Base-by-base conservation (phyloP, 2,797 vertebrate genomes). In the Ctenopoma kingsleyae region DNA sequence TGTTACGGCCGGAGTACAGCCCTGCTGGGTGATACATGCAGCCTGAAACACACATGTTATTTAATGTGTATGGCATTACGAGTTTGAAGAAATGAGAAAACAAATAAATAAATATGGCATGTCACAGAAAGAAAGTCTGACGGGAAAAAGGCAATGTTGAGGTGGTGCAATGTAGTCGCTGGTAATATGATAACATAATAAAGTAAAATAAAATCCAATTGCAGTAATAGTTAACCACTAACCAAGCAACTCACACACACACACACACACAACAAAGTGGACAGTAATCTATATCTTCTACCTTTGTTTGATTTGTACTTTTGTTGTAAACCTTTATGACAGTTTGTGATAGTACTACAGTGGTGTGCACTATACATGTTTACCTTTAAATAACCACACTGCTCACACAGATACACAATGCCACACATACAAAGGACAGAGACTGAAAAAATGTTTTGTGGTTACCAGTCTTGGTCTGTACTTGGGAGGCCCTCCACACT, bases 11-110 rank as follows among this genome's bases (percentile, higher is more conserved):
- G 91, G 96, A 95, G 90, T 96, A 95, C 93, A 95, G 95, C 82
- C 97, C 96, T 94, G 94, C 93, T 92, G 95, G 91, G 91, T 96
- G 96, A 97, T 97, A 96, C 97, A 98, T 98, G 94, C 96, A 97
- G 96, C 95, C 96, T 97, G 88, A 16, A 87, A 76, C 49, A 87
- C 52, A 82, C 3, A 75, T 3, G 16, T 5, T 2, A 22, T 40
- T 64, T 32, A 6, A 47, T 64, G 40, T 22, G 5, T 3, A 22
- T 7, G 2, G 10, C 43, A 52, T n/a, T 41, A 46, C 38, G 8
- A 25, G n/a, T 46, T 17, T 8, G 1, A 55, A 47, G 17, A 19
- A 62, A 36, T 1, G 25, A 1, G 56, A 12, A 0, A 36, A 48
- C 12, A 59, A 23, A 60, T 20, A 10, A 25, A 60, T 25, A 8